Evolutionary conservation across 2,797 vertebrate genomes (phyloP).

Genomic region (Pangasius krempfi): DNA sequence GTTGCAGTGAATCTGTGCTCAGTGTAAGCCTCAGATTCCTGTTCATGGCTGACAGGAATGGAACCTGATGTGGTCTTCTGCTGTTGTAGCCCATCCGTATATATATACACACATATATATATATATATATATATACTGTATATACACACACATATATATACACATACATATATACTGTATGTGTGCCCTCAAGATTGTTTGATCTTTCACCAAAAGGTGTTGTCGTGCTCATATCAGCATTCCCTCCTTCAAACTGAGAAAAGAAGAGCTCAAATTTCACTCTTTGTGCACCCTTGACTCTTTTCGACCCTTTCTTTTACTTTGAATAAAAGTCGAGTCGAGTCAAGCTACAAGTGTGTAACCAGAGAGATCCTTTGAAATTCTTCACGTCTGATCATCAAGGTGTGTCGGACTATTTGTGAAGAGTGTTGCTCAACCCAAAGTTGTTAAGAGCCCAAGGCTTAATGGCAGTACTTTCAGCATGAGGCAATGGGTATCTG

Average conservation of each 20-base stretch:
- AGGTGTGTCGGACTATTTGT: conserved; percentile 35
- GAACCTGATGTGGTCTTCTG: neutral
- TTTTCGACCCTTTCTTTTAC: neutral
- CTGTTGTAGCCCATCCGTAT: neutral
- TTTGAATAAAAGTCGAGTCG: conserved; percentile 12
- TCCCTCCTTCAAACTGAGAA: neutral
- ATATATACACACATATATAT: too few species aligned
- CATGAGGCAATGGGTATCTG: conserved; percentile 7
- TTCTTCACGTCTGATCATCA: neutral
- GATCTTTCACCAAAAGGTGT: neutral
- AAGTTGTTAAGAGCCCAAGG: conserved; percentile 12
- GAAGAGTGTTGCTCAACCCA: conserved; percentile 32
- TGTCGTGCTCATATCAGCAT: neutral
- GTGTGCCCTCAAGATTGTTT: neutral
- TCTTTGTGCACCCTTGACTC: conserved; percentile 2
- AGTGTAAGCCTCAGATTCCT: neutral
- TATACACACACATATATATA: too few species aligned
- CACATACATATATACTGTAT: too few species aligned
- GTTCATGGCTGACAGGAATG: neutral
- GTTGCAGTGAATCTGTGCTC: neutral
- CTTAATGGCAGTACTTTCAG: neutral
- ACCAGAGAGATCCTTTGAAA: conserved; percentile 25
- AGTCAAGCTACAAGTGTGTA: conserved; percentile 25
- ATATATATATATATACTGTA: too few species aligned
- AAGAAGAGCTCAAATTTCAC: conserved; percentile 13